phyloP scores from a whole-genome alignment of 1,140 invertebrate species.

The Nasonia vitripennis region DNA sequence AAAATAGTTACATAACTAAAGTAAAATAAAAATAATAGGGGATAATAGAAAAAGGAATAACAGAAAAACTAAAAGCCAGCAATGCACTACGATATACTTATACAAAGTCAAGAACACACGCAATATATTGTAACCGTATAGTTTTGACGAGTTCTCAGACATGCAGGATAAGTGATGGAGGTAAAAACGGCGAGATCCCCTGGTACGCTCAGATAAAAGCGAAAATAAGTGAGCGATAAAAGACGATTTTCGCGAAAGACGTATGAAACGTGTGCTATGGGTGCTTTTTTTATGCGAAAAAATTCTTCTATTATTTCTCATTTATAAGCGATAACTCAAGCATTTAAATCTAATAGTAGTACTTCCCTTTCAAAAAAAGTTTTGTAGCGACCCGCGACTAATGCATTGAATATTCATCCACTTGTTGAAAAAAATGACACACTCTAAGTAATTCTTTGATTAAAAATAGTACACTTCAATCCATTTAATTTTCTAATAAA shows the following conservation, averaged over 20 bases:
- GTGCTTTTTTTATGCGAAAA: slow-evolving; percentile 32
- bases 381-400: background rate
- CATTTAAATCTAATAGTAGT: slow-evolving; percentile 21
- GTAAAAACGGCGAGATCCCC: slow-evolving; percentile 9
- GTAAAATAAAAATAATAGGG: slow-evolving; percentile 24
- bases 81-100: slow-evolving; percentile 20
- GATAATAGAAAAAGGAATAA: slow-evolving; percentile 17
- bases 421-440: no score
- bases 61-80: slow-evolving; percentile 27
- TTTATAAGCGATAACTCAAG: background rate
- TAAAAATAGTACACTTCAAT: no score
- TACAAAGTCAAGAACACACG: background rate
- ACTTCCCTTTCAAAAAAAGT: background rate
- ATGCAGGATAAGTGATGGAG: background rate
- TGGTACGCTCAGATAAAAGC: background rate
- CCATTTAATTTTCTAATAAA: no score
- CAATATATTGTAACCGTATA: background rate
- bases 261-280: background rate
- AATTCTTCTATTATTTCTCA: background rate
- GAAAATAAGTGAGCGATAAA: background rate
- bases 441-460: no score
- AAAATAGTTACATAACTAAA: slow-evolving; percentile 24
- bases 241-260: background rate
- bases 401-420: background rate
- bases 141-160: slow-evolving; percentile 17